Evolutionary conservation across 2,888 invertebrate genomes (phyloP).

Genomic region (Punctoribates punctum): DNA sequence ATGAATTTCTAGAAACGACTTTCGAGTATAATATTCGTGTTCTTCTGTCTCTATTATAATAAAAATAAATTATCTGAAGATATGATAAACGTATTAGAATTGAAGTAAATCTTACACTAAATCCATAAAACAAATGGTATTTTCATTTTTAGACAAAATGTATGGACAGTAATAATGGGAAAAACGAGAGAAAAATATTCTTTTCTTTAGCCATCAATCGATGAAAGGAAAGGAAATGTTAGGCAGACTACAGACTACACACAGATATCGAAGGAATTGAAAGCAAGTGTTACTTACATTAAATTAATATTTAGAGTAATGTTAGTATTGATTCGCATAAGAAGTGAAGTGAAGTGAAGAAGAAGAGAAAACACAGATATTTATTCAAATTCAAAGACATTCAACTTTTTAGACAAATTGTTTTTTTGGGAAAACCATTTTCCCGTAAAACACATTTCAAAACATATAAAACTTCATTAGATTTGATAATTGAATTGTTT

Average conservation of each 20-base stretch:
- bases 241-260: neutral
- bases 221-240: neutral
- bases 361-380: conserved; percentile 14
- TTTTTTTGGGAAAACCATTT: too few species aligned
- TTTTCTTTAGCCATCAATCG: conserved; percentile 12
- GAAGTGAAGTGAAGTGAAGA: neutral
- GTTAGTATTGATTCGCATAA: conserved; percentile 2
- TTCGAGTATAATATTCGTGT: neutral
- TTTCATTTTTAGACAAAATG: neutral
- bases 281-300: conserved; percentile 9
- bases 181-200: neutral
- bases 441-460: neutral
- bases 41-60: neutral
- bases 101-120: conserved; percentile 5
- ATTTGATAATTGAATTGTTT: conserved; percentile 20
- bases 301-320: conserved; percentile 11
- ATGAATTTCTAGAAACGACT: neutral
- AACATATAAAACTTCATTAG: neutral
- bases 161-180: neutral
- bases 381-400: too few species aligned
- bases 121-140: neutral
- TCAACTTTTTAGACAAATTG: too few species aligned
- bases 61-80: neutral
- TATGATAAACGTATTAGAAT: neutral
- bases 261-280: too few species aligned